Evolutionary conservation across 1,140 invertebrate species (phyloP), one percentile per base, ranked within the genome.

Genomic region (Drosophila bifasciata): DNA sequence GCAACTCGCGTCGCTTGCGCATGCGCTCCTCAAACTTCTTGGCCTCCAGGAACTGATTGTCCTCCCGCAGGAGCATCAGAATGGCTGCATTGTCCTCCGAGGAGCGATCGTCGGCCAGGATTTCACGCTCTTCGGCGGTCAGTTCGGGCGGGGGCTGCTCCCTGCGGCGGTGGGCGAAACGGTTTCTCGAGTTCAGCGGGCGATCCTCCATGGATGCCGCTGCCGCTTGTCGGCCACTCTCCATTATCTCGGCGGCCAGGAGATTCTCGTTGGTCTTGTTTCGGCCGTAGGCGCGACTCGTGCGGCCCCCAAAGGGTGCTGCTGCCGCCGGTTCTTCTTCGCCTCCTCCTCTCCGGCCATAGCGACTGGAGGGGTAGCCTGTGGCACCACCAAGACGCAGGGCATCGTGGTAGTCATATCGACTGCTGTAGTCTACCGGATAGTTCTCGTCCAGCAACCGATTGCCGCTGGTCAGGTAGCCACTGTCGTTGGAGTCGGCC

Each of bases 1-100:
- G 95, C 8, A 97, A 96, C 81, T 97, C 96, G 70, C 96, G 96
- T 3, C 96, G 93, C 70, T 94, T 94, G 13, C 94, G 95, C 86
- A 96, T 95, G 17, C 96, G 92, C 60, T 96, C 96, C 57, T 92
- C 92, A 7, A 95, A 92, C 6, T 93, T 92, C 49, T 90, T 90
- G 16, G 90, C 85, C 48, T 90, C 92, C 89, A 81, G 92, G 91
- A 83, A 92, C 92, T 92, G 92, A 92, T 85, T 93, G 91, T 85
- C 92, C 88, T 79, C 92, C 79, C 63, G 90, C 28, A 91, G 58
- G 40, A 84, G 68, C 73, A 88, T 16, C 11, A 91, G 46, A 17
- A 91, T 91, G 25, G 90, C 90, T 6, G 88, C 89, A 76, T 91
- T 91, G 36, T 91, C 90, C 25, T 90, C 90, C 2, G 90, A 91